These are phyloP conservation scores for Acrobeloides nanus DNA, from an alignment of 2,888 invertebrate species.

Conservation along the genomic window DNA sequence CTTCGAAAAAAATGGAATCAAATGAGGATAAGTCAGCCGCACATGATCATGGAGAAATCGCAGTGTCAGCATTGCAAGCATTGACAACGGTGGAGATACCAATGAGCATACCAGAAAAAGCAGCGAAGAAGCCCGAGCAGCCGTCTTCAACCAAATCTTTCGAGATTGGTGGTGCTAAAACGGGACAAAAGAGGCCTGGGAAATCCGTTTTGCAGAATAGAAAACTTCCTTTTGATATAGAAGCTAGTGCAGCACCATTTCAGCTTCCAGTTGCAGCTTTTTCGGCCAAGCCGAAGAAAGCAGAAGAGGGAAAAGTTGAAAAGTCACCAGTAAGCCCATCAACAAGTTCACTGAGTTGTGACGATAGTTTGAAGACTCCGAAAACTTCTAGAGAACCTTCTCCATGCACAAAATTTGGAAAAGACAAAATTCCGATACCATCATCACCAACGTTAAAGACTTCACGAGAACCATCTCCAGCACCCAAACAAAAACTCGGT, in stretches of 20 bases:
- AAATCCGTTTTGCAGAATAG: neutral
- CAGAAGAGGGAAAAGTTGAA: no score
- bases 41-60: no score
- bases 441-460: neutral
- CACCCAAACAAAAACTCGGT: no score
- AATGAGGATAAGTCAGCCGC: no score
- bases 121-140: constrained; percentile 19
- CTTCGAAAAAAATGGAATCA: no score
- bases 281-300: neutral
- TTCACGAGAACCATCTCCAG: no score
- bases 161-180: neutral
- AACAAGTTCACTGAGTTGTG: constrained; percentile 14
- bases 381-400: no score
- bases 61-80: no score
- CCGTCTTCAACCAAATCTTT: constrained; percentile 1
- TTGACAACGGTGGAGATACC: no score
- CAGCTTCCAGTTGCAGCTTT: neutral
- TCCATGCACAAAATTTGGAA: no score
- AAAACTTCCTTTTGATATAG: neutral
- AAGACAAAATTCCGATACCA: neutral
- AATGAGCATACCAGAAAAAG: constrained; percentile 10
- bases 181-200: neutral
- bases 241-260: neutral
- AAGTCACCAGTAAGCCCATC: no score
- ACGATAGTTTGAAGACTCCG: no score